Conservation (phyloP, 2,797 vertebrate genomes). For the Xenopus petersii region DNA sequence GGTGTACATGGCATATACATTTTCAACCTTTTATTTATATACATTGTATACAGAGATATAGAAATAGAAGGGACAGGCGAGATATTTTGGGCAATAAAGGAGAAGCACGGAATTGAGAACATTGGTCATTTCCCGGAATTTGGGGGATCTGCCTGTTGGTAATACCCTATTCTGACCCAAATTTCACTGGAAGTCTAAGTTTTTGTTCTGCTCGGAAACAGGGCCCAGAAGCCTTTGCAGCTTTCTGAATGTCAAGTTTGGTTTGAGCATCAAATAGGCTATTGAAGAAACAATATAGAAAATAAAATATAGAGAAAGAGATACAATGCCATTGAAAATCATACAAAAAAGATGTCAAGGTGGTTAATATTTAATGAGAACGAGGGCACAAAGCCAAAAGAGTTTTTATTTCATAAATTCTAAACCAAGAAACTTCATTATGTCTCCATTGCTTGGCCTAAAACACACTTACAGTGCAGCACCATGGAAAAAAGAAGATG, state of each 20-base stretch:
- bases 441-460: constrained; percentile 20
- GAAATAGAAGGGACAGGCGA: neutral
- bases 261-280: constrained; percentile 24
- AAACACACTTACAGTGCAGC: constrained; percentile 18
- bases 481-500: constrained; percentile 8
- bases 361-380: constrained; percentile 32
- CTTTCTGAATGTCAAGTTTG: constrained; percentile 19
- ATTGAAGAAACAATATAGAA: neutral
- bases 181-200: no score
- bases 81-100: neutral
- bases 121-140: no score
- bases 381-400: neutral
- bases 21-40: neutral
- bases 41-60: constrained; percentile 15
- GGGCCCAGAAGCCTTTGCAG: constrained; percentile 14
- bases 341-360: constrained; percentile 5
- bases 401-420: neutral
- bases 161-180: no score
- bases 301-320: neutral
- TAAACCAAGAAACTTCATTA: constrained; percentile 32
- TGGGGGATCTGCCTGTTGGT: no score
- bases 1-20: constrained; percentile 7
- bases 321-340: constrained; percentile 13
- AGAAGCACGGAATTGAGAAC: no score
- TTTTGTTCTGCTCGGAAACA: neutral